These are phyloP conservation scores for Pentalonia nigronervosa DNA, from an alignment of 1,140 invertebrate genomes.

Conservation along the genomic window DNA sequence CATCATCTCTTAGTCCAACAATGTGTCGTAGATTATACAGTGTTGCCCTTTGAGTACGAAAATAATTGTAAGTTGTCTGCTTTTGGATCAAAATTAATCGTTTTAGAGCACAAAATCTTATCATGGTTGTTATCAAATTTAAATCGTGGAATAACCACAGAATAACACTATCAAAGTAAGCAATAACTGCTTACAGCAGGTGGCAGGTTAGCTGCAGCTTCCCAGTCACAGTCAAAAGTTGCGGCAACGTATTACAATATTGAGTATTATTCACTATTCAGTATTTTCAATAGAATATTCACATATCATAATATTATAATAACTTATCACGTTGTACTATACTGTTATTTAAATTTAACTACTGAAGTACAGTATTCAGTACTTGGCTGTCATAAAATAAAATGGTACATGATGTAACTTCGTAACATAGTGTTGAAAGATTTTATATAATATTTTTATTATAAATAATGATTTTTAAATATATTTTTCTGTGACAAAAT, in stretches of 20 bases:
- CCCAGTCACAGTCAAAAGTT: too few relatives aligned
- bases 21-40: not conserved
- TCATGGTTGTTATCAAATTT: slow-evolving; percentile 22
- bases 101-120: not conserved
- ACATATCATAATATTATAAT: not conserved
- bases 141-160: not conserved
- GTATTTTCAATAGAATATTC: not conserved
- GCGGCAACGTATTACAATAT: too few relatives aligned
- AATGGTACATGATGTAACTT: not conserved
- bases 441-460: not conserved
- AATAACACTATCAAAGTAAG: too few relatives aligned
- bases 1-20: not conserved
- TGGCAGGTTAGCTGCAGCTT: too few relatives aligned
- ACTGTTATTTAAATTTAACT: not conserved
- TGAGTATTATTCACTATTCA: not conserved
- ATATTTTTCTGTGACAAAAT: not conserved
- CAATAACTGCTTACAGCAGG: too few relatives aligned
- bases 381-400: not conserved
- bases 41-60: not conserved
- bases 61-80: not conserved
- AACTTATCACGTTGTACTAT: not conserved
- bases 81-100: not conserved
- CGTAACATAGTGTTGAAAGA: not conserved
- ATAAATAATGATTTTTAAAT: not conserved
- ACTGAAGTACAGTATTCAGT: not conserved